Evolutionary conservation across 2,113 vertebrate genomes (phyloP).

Genomic region (Petromus typicus): DNA sequence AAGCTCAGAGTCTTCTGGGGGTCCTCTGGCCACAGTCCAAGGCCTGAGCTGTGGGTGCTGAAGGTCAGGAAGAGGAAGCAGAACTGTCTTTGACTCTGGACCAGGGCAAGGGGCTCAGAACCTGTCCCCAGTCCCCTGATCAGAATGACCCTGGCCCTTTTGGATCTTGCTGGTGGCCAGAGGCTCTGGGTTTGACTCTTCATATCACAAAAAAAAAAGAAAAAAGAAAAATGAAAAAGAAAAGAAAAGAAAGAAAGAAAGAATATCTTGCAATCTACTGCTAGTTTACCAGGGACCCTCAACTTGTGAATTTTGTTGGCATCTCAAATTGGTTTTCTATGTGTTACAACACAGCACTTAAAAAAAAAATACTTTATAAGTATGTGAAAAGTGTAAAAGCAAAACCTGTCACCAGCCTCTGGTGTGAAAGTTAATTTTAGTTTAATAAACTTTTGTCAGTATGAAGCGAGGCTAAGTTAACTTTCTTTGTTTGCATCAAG

Average conservation of each 20-base stretch:
- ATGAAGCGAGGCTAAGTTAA: background rate
- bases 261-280: background rate
- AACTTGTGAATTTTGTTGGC: background rate
- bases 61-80: too few relatives aligned
- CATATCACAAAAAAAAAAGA: background rate
- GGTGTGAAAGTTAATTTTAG: constrained; percentile 63
- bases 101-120: background rate
- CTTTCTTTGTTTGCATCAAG: constrained; percentile 22
- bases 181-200: background rate
- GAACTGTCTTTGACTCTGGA: background rate
- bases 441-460: constrained; percentile 12
- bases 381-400: background rate
- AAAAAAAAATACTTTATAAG: background rate
- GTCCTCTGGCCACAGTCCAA: background rate
- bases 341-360: background rate
- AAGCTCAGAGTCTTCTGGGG: too few relatives aligned
- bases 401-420: constrained; percentile 11
- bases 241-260: background rate
- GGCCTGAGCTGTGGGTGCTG: background rate
- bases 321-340: background rate
- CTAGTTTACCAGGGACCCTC: background rate
- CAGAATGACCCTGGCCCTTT: too few relatives aligned
- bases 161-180: too few relatives aligned
- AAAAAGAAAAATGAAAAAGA: too few relatives aligned
- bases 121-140: background rate